Percentiles rank a stretch among this genome's conserved stretches.
Conservation (phyloP, 2,797 vertebrate species). For the Hyperoplus immaculatus region DNA sequence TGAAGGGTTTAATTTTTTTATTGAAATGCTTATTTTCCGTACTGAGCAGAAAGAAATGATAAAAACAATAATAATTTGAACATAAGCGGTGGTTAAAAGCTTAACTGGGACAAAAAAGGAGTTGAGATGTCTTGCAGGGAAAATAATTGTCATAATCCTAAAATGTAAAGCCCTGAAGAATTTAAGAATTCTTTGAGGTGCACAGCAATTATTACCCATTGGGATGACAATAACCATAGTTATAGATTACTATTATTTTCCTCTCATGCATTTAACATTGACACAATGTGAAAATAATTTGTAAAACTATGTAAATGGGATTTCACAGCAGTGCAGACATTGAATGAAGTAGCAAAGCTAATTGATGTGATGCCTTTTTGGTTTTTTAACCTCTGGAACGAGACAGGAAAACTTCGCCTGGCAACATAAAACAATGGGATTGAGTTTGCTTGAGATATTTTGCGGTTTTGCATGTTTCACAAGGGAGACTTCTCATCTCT, state of each 20-base stretch:
- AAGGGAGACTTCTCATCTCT: constrained; percentile 41
- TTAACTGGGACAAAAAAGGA: constrained; percentile 10
- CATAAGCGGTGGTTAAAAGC: background rate
- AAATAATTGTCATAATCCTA: constrained; percentile 38
- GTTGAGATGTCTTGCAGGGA: constrained; percentile 26
- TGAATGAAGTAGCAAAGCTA: constrained; percentile 68
- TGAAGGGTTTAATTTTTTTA: background rate
- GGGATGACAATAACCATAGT: constrained; percentile 52
- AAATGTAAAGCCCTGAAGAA: constrained; percentile 48
- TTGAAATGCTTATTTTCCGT: constrained; percentile 32
- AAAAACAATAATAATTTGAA: constrained; percentile 8
- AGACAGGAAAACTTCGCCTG: constrained; percentile 3
- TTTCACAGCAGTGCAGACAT: constrained; percentile 58
- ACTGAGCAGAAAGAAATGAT: constrained; percentile 1
- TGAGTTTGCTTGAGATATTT: constrained; percentile 47
- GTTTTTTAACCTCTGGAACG: constrained; percentile 55
- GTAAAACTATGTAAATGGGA: constrained; percentile 60
- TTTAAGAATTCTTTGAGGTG: constrained; percentile 30
- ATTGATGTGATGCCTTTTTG: constrained; percentile 54
- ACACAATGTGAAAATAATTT: constrained; percentile 61
- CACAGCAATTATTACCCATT: constrained; percentile 52
- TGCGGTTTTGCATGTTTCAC: constrained; percentile 52
- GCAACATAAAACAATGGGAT: constrained; percentile 34
- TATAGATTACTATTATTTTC: constrained; percentile 62
- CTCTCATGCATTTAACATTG: constrained; percentile 63